A percentile compares a stretch with the other conserved stretches of the same genome.
Conservation (phyloP, 2,888 invertebrate genomes). For the Clepsis dumicolana region DNA sequence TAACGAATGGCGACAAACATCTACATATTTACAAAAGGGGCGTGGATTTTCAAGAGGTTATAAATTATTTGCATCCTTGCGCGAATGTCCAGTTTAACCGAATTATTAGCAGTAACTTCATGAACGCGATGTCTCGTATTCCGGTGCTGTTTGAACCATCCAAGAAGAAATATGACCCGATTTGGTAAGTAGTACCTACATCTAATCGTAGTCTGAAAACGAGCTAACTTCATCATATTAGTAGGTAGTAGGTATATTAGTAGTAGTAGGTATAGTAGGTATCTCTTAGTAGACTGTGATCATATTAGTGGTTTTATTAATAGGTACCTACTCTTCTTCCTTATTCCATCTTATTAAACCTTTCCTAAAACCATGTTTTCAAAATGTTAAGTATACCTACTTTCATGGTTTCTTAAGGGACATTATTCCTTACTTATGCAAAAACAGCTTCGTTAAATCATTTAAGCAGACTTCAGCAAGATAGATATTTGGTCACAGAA, state of each 20-base stretch:
- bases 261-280: too few species aligned
- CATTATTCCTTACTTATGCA: too few species aligned
- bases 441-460: too few species aligned
- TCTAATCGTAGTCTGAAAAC: neutral
- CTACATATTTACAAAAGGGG: constrained; percentile 38
- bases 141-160: constrained; percentile 42
- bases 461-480: too few species aligned
- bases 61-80: constrained; percentile 30
- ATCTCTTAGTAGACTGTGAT: too few species aligned
- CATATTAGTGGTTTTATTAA: neutral
- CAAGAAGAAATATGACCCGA: constrained; percentile 60
- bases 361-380: too few species aligned
- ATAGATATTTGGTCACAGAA: too few species aligned
- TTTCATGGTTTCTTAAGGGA: too few species aligned
- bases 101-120: constrained; percentile 20
- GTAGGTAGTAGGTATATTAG: too few species aligned
- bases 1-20: constrained; percentile 56
- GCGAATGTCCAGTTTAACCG: constrained; percentile 25
- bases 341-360: neutral
- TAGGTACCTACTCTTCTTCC: neutral
- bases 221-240: neutral
- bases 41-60: constrained; percentile 29
- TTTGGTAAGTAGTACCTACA: constrained; percentile 62
- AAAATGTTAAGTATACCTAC: too few species aligned
- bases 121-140: constrained; percentile 30